Evolutionary conservation across 1,140 invertebrate species (phyloP), one percentile per base, ranked within the genome.

Genomic region (Geopemphigus sp.): DNA sequence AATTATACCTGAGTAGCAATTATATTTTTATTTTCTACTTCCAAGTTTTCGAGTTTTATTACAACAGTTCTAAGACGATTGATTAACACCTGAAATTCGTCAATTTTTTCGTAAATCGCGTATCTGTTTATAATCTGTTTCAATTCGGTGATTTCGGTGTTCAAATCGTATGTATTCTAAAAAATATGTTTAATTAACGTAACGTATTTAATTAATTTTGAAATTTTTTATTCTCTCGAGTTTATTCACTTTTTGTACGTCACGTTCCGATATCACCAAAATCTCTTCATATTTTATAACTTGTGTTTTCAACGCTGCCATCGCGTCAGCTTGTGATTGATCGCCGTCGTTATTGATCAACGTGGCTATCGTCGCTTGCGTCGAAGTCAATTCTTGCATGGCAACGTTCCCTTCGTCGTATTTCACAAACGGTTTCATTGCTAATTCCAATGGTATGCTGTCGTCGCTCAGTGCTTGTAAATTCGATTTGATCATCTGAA

Each of bases 401-500:
- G 73, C 73, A 26, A 11, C 26, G 1, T n/a, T 11, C 2, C 73
- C 73, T 45, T 78, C 73, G 22, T 59, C 57, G 15, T 24, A 78
- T 24, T 14, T 8, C n/a, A 45, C 15, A 47, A 59, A 26, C 26
- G 73, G 32, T 26, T 78, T 78, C 29, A 78, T 26, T 17, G 73
- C 54, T 50, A 61, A 47, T 61, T 78, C 73, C 24, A 78, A 47
- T 45, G 57, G 73, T 45, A 61, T 47, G n/a, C 32, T 78, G 1
- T 78, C 73, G 12, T 78, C 32, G 15, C 54, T 26, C 8, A 78
- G 10, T 47, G 32, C 39, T 61, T 78, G 73, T 45, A 78, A 61
- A 47, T 61, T 6, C 24, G 57, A 61, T 78, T 78, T 61, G 12
- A 78, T 59, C 15, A 10, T 61, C 73, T 78, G 15, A 78, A 78